Evolutionary conservation across 2,113 vertebrate genomes (phyloP).

Genomic region (Chauna torquata): DNA sequence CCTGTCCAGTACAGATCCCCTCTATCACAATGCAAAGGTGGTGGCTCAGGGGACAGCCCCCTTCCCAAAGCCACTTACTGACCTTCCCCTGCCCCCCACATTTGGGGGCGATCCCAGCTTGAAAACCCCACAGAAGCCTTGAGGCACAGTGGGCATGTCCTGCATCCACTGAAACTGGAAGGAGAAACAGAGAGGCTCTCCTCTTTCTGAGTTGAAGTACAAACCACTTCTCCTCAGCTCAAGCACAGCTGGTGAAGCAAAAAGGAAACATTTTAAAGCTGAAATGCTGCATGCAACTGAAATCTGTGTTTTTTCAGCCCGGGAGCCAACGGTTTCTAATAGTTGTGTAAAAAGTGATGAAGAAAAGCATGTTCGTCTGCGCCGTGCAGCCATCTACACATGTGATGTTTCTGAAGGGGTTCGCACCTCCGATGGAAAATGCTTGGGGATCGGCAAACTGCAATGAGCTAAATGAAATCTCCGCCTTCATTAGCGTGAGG

Average conservation of each 20-base stretch:
- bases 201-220: not conserved
- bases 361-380: accelerated
- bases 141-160: not conserved
- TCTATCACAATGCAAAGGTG: not conserved
- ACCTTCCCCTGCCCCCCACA: not conserved
- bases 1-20: not conserved
- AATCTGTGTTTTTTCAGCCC: not conserved
- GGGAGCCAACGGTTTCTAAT: not conserved
- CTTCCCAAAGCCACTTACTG: not conserved
- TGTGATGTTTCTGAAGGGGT: not conserved
- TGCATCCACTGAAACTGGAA: not conserved
- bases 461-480: not conserved
- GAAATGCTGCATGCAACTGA: not conserved
- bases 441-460: not conserved
- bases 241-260: not conserved
- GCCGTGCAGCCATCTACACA: accelerated
- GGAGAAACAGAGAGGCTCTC: not conserved
- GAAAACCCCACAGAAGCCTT: not conserved
- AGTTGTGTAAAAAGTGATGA: not conserved
- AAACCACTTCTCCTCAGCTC: not conserved
- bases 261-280: not conserved
- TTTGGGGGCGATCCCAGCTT: not conserved
- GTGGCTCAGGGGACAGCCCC: not conserved
- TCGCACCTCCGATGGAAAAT: not conserved
- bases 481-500: not conserved